Evolutionary conservation across 2,797 vertebrate species (phyloP).

Genomic region (Lagocephalus sceleratus): DNA sequence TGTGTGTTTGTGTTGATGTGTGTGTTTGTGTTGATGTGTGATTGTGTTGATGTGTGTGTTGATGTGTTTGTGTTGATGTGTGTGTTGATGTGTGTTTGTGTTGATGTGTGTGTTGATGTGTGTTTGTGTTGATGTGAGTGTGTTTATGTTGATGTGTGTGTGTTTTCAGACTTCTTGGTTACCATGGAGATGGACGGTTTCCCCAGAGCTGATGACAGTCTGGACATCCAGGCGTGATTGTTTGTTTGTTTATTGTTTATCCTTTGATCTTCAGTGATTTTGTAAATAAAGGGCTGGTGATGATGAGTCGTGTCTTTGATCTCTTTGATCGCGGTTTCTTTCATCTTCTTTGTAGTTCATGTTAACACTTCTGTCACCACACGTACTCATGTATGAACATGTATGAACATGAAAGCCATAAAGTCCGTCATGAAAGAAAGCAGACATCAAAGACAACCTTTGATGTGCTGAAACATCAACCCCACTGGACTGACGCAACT

Average conservation of each 20-base stretch:
- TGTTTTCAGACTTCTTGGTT: conserved; percentile 83
- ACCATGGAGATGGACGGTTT: conserved; percentile 82
- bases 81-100: not conserved
- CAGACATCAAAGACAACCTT: too few relatives aligned
- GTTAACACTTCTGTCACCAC: too few relatives aligned
- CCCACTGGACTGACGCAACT: too few relatives aligned
- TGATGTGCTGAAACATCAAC: too few relatives aligned
- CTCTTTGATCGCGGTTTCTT: too few relatives aligned
- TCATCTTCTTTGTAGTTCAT: too few relatives aligned
- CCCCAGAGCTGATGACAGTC: conserved; percentile 73
- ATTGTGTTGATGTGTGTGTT: not conserved
- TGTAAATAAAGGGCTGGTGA: not conserved
- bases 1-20: too few relatives aligned
- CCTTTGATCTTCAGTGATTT: conserved; percentile 12
- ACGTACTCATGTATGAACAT: too few relatives aligned
- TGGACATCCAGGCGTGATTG: conserved; percentile 73
- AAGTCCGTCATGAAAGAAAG: too few relatives aligned
- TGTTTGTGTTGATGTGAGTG: conserved; percentile 6
- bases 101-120: not conserved
- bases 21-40: not conserved
- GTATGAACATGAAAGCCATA: too few relatives aligned
- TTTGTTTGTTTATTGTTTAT: conserved; percentile 5
- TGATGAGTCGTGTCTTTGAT: not conserved
- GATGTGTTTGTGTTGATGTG: not conserved
- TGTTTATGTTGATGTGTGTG: conserved; percentile 2